Evolutionary conservation across 2,888 invertebrate genomes (phyloP), one percentile per base, ranked within the genome.

Genomic region (Mycalesis mineus): DNA sequence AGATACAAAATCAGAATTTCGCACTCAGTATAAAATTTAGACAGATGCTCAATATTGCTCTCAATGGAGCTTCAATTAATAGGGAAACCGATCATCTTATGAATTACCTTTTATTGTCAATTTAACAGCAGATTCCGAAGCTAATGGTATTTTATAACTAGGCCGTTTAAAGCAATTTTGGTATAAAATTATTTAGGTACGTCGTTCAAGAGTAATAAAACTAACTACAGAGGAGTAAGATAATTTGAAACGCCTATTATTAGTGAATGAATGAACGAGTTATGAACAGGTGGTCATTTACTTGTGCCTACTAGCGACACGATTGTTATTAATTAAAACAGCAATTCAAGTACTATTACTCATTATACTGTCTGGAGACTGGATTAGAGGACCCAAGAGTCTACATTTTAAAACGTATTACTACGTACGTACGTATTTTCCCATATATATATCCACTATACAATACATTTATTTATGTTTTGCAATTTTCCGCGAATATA

Each of bases 321-420:
- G 22, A 39, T 39, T 39, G 14, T n/a, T 39, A 39, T 11, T 37
- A 49, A 49, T 49, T 49, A 49, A 39, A 49, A 49, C 28, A 13
- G 15, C 39, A 39, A 49, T 49, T 49, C 17, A 13, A 37, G 37
- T 22, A 14, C 8, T 39, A 28, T 28, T 39, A 49, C 13, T 49
- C 17, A 15, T 47, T 49, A 49, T 14, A 39, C 37, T 9, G 49
- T 49, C 49, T 49, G 49, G 28, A 39, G 39, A 28, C 49, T 49
- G 4, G 49, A 49, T 14, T 47, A 11, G 13, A 45, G 45, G 45
- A 13, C 29, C 9, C 5, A n/a, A 29, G 29, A 14, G 29, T 47
- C 15, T 15, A 14, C 33, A 11, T 33, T 22, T 22, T 22, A 22
- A 22, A 22, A 5, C 2, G 5, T 5, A 22, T 2, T 22, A 22